Conservation (phyloP, 2,888 invertebrate genomes). For the Parnassius smintheus region DNA sequence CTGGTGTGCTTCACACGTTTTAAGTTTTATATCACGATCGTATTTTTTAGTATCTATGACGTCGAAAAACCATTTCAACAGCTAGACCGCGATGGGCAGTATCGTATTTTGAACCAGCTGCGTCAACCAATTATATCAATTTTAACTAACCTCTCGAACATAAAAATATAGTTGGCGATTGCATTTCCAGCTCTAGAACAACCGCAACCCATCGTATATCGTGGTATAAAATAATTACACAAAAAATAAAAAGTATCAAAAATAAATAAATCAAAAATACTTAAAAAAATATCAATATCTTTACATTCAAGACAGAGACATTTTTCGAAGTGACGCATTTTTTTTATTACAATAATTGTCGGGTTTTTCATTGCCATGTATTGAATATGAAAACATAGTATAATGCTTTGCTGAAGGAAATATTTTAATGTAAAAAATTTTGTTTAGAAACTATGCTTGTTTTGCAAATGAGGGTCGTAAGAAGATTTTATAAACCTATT, state of each 20-base stretch:
- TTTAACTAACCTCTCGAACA: conserved; percentile 18
- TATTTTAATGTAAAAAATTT: no score
- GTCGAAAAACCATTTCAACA: background rate
- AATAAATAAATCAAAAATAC: conserved; percentile 1
- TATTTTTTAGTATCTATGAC: background rate
- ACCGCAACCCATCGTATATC: conserved; percentile 19
- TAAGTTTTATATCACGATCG: background rate
- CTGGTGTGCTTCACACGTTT: no score
- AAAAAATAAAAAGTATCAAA: background rate
- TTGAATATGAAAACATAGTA: no score
- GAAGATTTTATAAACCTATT: no score
- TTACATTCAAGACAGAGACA: no score
- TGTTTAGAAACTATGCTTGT: no score
- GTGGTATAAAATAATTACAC: background rate
- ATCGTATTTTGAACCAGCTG: no score
- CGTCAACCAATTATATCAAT: background rate
- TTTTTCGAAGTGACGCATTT: no score
- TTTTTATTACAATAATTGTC: no score
- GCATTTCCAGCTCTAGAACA: conserved; percentile 12
- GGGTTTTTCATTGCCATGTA: no score
- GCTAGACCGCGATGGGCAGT: background rate
- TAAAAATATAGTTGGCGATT: conserved; percentile 19
- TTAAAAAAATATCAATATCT: background rate
- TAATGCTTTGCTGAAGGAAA: no score
- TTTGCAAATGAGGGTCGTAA: no score